Evolutionary conservation across 2,113 vertebrate genomes (phyloP).

Genomic region (Antennarius striatus): DNA sequence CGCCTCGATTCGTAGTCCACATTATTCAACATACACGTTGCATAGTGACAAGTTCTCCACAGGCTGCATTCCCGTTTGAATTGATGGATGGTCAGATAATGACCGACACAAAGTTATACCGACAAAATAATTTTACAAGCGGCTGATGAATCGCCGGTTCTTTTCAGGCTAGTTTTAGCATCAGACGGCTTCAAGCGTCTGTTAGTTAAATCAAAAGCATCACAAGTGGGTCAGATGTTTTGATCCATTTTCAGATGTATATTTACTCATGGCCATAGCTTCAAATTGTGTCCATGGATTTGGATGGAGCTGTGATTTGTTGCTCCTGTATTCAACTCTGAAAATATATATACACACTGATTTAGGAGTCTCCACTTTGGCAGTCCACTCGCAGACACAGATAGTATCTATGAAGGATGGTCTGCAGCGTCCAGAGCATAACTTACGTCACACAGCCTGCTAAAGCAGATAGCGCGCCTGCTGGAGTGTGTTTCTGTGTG

Average conservation of each 20-base stretch:
- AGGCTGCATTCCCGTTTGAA: no score
- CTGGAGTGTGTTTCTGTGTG: conserved; percentile 32
- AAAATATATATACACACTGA: conserved; percentile 61
- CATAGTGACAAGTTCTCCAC: no score
- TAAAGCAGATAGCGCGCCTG: conserved; percentile 62
- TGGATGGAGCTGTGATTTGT: conserved; percentile 76
- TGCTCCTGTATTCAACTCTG: conserved; percentile 67
- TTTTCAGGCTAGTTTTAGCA: no score
- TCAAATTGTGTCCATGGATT: conserved; percentile 58
- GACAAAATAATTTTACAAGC: no score
- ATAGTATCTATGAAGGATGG: conserved; percentile 80
- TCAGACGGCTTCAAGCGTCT: no score
- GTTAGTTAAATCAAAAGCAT: no score
- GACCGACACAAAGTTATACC: no score
- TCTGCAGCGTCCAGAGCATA: conserved; percentile 69
- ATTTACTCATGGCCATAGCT: conserved; percentile 43
- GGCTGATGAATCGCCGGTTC: no score
- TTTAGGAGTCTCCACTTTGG: conserved; percentile 59
- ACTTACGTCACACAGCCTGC: conserved; percentile 65
- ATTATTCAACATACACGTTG: no score
- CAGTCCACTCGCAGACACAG: conserved; percentile 53
- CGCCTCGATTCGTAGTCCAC: no score
- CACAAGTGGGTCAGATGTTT: conserved; percentile 24
- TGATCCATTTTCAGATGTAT: conserved; percentile 57
- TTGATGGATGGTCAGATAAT: no score